These are phyloP conservation scores for Ernsta delagoae DNA, from an alignment of 2,888 invertebrate species.

Conservation along the genomic window DNA sequence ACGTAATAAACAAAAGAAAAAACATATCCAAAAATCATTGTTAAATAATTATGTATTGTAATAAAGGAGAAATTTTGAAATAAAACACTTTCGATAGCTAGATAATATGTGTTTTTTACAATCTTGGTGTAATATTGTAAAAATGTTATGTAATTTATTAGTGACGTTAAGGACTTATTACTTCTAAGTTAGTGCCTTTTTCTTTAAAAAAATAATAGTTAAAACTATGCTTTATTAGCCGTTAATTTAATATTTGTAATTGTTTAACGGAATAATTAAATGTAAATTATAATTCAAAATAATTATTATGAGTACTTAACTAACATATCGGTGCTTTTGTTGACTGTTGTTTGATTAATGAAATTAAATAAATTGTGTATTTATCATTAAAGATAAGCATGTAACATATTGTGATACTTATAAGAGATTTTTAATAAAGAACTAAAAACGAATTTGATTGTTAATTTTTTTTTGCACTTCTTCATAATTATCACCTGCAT, in stretches of 20 bases:
- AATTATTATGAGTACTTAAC: constrained; percentile 39
- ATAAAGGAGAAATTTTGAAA: background rate
- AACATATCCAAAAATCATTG: constrained; percentile 14
- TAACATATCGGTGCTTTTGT: constrained; percentile 73
- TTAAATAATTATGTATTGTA: background rate
- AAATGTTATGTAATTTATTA: background rate
- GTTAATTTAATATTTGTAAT: background rate
- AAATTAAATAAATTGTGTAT: constrained; percentile 43
- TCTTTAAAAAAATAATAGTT: background rate
- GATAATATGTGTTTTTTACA: background rate
- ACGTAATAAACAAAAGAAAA: constrained; percentile 26
- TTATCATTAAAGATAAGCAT: constrained; percentile 50
- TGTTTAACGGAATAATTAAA: background rate
- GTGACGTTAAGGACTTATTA: too few relatives aligned
- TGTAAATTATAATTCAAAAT: constrained; percentile 10
- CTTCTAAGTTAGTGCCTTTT: background rate
- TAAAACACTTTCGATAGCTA: background rate
- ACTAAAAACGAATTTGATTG: constrained; percentile 16
- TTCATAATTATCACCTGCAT: too few relatives aligned
- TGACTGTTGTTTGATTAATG: constrained; percentile 68
- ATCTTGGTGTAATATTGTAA: constrained; percentile 12
- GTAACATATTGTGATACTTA: constrained; percentile 58
- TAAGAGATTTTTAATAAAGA: constrained; percentile 26
- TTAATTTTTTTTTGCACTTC: too few relatives aligned
- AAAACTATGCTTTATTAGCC: background rate